These are phyloP conservation scores for Panagrolaimus sp. DNA, from an alignment of 1,140 invertebrate species.

Conservation along the genomic window DNA sequence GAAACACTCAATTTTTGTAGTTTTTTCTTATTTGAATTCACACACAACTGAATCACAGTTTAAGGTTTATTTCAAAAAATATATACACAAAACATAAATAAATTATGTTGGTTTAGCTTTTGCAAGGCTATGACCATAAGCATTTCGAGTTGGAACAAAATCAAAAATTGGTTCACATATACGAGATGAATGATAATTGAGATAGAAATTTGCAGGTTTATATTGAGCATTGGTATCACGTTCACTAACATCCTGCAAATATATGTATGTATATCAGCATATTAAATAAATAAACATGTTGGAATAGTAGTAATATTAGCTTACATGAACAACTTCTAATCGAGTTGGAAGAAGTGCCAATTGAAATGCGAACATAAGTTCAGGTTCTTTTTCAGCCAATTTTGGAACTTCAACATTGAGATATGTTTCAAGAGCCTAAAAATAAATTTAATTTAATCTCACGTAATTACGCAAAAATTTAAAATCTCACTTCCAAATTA, in stretches of 20 bases:
- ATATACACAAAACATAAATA: too few species aligned
- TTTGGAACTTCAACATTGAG: slow-evolving; percentile 8
- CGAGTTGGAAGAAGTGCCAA: slow-evolving; percentile 2
- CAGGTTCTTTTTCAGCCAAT: background rate
- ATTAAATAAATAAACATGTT: too few species aligned
- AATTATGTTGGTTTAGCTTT: too few species aligned
- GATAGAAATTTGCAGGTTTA: background rate
- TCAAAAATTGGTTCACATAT: slow-evolving; percentile 3
- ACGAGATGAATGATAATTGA: slow-evolving; percentile 9
- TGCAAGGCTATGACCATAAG: background rate
- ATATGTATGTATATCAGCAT: too few species aligned
- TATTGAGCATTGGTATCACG: background rate
- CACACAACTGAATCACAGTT: too few species aligned
- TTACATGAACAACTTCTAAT: background rate
- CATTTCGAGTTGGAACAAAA: slow-evolving; percentile 7
- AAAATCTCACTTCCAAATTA: slow-evolving; percentile 1
- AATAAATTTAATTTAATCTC: background rate
- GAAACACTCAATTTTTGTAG: too few species aligned
- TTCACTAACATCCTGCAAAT: slow-evolving; percentile 6
- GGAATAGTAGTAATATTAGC: too few species aligned
- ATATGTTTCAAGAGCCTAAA: slow-evolving; percentile 1
- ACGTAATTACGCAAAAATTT: background rate
- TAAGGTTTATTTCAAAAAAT: too few species aligned
- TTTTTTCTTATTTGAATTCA: too few species aligned
- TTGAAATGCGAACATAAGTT: slow-evolving; percentile 8